These are phyloP conservation scores for Entomyzon cyanotis DNA, from an alignment of 2,113 vertebrate genomes.

Conservation along the genomic window DNA sequence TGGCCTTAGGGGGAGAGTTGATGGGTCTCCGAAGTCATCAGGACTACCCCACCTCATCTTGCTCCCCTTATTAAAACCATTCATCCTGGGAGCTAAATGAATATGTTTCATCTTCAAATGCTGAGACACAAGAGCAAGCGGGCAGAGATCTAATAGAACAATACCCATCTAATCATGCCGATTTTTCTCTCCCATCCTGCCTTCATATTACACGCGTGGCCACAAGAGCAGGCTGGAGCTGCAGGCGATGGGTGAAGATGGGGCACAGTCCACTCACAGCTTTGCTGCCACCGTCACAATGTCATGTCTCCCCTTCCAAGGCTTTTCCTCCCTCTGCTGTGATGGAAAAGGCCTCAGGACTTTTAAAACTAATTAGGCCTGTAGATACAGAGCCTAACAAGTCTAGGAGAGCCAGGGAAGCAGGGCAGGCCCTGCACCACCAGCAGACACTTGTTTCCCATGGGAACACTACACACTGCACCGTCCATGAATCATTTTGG, in stretches of 20 bases:
- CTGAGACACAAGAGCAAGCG: constrained; percentile 71
- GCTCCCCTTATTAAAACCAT: constrained; percentile 92
- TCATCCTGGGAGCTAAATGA: constrained; percentile 88
- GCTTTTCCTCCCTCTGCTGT: background rate
- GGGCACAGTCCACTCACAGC: background rate
- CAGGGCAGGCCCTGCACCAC: background rate
- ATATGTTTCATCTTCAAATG: constrained; percentile 82
- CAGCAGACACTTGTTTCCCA: background rate
- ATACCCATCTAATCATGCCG: constrained; percentile 68
- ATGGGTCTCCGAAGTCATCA: constrained; percentile 81
- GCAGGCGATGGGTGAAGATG: background rate
- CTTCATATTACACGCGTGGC: background rate
- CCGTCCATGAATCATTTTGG: background rate
- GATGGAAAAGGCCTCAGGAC: background rate
- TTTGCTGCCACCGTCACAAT: background rate
- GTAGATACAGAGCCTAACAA: background rate
- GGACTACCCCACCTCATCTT: constrained; percentile 77
- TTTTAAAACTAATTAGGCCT: background rate
- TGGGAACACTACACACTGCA: background rate
- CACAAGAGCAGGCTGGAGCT: background rate
- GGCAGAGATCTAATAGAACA: constrained; percentile 63
- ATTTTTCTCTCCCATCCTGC: constrained; percentile 41
- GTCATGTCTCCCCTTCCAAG: background rate
- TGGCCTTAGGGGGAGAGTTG: constrained; percentile 74
- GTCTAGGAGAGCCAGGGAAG: background rate